Percentiles rank a stretch among this genome's conserved stretches.
Conservation (phyloP, 2,113 vertebrate species). For the Mormyrus iriodes region DNA sequence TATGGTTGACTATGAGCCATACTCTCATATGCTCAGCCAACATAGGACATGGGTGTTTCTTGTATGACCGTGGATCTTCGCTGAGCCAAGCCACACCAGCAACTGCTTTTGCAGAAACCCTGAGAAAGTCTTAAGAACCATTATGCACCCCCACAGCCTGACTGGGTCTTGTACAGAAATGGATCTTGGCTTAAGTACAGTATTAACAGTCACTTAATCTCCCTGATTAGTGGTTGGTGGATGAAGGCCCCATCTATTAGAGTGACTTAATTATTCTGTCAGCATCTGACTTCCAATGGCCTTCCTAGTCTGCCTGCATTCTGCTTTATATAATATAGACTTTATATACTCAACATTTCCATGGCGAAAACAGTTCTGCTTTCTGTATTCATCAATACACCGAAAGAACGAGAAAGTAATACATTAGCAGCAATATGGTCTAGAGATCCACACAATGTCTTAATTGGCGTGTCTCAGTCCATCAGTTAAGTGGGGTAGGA, state of each 20-base stretch:
- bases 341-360: neutral
- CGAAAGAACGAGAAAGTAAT: neutral
- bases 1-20: too few relatives aligned
- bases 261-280: neutral
- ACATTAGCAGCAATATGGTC: neutral
- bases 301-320: neutral
- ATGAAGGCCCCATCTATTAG: neutral
- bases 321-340: neutral
- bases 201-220: slow-evolving; percentile 1
- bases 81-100: neutral
- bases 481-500: neutral
- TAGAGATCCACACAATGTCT: neutral
- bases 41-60: neutral
- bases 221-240: neutral
- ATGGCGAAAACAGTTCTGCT: neutral
- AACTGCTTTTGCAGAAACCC: neutral
- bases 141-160: neutral
- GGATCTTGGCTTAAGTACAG: neutral
- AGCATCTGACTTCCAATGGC: neutral
- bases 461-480: neutral
- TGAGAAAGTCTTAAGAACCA: neutral
- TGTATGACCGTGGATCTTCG: neutral
- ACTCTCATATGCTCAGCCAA: neutral
- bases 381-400: neutral
- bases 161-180: neutral